These are phyloP conservation scores for Drosophila equinoxialis DNA, from an alignment of 1,140 invertebrate genomes.

Conservation along the genomic window DNA sequence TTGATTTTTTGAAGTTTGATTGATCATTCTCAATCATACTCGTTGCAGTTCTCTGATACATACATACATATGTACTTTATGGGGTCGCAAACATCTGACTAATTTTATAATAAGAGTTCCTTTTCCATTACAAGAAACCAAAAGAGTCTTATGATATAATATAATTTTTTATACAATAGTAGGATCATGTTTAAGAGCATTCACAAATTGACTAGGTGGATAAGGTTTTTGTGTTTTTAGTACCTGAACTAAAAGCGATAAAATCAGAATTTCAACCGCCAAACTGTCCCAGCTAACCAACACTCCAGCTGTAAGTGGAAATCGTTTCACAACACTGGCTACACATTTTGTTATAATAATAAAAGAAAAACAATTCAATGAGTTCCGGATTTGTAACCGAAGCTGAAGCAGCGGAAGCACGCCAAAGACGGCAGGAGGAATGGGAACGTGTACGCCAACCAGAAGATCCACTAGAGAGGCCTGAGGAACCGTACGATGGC, in stretches of 20 bases:
- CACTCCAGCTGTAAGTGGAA: background rate
- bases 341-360: constrained; percentile 16
- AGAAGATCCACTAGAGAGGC: constrained; percentile 93
- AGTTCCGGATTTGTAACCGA: constrained; percentile 95
- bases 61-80: no score
- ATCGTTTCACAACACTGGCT: background rate
- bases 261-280: background rate
- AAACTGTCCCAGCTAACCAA: background rate
- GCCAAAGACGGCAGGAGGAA: constrained; percentile 93
- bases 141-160: no score
- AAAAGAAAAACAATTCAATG: constrained; percentile 84
- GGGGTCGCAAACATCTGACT: no score
- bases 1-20: no score
- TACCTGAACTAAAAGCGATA: background rate
- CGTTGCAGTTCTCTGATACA: no score
- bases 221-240: background rate
- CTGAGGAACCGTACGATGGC: constrained; percentile 92
- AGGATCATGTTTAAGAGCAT: no score
- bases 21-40: no score
- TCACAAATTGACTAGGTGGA: background rate
- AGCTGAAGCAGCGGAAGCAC: constrained; percentile 91
- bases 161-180: background rate
- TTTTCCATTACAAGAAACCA: no score
- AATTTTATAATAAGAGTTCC: no score
- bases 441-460: constrained; percentile 96